phyloP scores from a whole-genome alignment of 2,888 invertebrate genomes.

The Ctena decussata region DNA sequence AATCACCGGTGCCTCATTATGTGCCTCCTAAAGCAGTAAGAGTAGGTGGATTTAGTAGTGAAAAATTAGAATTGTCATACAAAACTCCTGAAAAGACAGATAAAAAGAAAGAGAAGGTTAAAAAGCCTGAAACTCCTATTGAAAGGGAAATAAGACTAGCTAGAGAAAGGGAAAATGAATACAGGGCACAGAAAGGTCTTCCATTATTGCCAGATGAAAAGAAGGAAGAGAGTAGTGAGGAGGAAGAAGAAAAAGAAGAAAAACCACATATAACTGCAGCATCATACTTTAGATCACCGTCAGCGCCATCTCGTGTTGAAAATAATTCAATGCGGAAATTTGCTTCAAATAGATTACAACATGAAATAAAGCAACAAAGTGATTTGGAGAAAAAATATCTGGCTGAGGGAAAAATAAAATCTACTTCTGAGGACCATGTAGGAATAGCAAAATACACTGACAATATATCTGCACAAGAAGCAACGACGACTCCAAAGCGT shows the following conservation, averaged over 20 bases:
- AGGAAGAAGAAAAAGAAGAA: conserved; percentile 26
- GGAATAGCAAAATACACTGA: conserved; percentile 86
- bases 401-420: conserved; percentile 89
- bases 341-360: conserved; percentile 92
- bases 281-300: not conserved
- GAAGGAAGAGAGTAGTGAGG: conserved; percentile 37
- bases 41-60: conserved; percentile 47
- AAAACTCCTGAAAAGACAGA: conserved; percentile 41
- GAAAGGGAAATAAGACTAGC: conserved; percentile 88
- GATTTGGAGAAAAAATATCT: conserved; percentile 94
- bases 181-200: conserved; percentile 85
- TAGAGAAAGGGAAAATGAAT: conserved; percentile 88
- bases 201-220: conserved; percentile 70
- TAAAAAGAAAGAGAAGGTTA: conserved; percentile 20
- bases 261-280: conserved; percentile 6
- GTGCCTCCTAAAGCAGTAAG: conserved; percentile 10
- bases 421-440: conserved; percentile 89
- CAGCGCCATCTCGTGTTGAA: conserved; percentile 27
- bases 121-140: conserved; percentile 87
- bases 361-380: conserved; percentile 95
- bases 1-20: conserved; percentile 24
- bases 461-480: conserved; percentile 63
- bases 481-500: conserved; percentile 71
- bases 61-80: conserved; percentile 16
- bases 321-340: conserved; percentile 81